phyloP scores from a whole-genome alignment of 2,888 invertebrate species.

The Heteromurus nitidus region DNA sequence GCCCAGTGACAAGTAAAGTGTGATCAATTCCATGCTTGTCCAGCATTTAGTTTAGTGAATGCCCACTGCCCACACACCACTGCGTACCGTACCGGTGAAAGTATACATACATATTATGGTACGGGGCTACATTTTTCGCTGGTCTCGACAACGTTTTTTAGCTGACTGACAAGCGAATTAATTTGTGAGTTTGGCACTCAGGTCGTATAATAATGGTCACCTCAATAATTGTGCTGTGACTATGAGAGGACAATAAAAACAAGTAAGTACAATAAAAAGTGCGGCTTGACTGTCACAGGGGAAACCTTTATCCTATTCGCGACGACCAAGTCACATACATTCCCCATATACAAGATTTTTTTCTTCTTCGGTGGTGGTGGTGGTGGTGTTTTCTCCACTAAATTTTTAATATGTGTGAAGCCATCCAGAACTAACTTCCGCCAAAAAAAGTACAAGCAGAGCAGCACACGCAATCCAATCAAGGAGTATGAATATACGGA shows the following conservation, averaged over 20 bases:
- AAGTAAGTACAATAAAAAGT: slow-evolving; percentile 5
- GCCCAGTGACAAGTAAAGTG: slow-evolving; percentile 41
- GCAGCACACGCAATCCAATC: too few species aligned
- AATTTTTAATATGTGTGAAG: slow-evolving; percentile 39
- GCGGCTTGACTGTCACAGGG: not conserved
- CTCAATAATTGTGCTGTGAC: slow-evolving; percentile 39
- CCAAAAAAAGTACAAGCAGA: not conserved
- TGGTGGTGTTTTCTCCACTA: slow-evolving; percentile 7
- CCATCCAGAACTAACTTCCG: not conserved
- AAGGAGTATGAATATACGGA: not conserved
- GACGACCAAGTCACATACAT: not conserved
- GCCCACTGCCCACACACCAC: too few species aligned
- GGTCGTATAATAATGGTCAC: slow-evolving; percentile 44
- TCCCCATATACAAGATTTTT: too few species aligned
- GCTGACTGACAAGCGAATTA: slow-evolving; percentile 66
- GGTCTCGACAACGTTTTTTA: too few species aligned
- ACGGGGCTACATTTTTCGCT: too few species aligned
- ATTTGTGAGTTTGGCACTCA: slow-evolving; percentile 63
- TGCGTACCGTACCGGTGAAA: too few species aligned
- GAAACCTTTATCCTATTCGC: not conserved
- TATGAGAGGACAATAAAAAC: slow-evolving; percentile 30
- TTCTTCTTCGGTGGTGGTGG: too few species aligned
- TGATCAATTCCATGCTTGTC: slow-evolving; percentile 40
- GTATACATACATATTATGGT: too few species aligned
- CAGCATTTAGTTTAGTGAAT: too few species aligned